Evolutionary conservation across 2,888 invertebrate genomes (phyloP).

Genomic region (Tetheella fluctuosa): DNA sequence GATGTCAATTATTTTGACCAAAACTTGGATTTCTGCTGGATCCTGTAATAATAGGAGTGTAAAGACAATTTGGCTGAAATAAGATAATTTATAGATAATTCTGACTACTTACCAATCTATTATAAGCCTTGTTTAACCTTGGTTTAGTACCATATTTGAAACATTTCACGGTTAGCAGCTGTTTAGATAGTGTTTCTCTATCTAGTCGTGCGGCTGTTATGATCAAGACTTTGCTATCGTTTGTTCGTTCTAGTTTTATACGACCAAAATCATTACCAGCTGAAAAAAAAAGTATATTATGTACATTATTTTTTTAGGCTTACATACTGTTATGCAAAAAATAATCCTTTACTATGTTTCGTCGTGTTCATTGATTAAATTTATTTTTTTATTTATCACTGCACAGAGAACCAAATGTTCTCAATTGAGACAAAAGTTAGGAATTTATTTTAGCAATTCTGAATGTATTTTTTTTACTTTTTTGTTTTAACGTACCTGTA

Average conservation of each 20-base stretch:
- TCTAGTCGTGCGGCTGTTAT: constrained; percentile 86
- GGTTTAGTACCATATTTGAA: constrained; percentile 83
- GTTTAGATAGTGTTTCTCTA: constrained; percentile 84
- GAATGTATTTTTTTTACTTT: too few relatives aligned
- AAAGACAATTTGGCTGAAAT: too few relatives aligned
- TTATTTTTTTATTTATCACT: too few relatives aligned
- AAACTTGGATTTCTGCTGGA: constrained; percentile 87
- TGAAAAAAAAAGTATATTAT: constrained; percentile 29
- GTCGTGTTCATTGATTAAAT: too few relatives aligned
- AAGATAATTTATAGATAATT: too few relatives aligned
- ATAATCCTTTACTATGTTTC: too few relatives aligned
- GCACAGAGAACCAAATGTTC: too few relatives aligned
- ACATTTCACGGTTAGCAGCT: constrained; percentile 88
- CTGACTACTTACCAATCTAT: constrained; percentile 79
- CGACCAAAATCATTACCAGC: constrained; percentile 88
- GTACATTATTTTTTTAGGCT: too few relatives aligned
- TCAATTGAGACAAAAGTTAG: too few relatives aligned
- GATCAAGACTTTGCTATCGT: constrained; percentile 86
- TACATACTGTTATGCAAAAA: too few relatives aligned
- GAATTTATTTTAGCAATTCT: background rate
- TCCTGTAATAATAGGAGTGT: constrained; percentile 76
- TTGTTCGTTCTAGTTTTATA: constrained; percentile 85
- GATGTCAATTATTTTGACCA: constrained; percentile 86
- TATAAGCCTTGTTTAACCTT: constrained; percentile 82
- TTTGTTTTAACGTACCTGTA: constrained; percentile 80